A percentile compares a stretch with the other conserved stretches of the same genome.
Conservation (phyloP, 2,888 invertebrate genomes). For the Prosopocoilus inquinatus region DNA sequence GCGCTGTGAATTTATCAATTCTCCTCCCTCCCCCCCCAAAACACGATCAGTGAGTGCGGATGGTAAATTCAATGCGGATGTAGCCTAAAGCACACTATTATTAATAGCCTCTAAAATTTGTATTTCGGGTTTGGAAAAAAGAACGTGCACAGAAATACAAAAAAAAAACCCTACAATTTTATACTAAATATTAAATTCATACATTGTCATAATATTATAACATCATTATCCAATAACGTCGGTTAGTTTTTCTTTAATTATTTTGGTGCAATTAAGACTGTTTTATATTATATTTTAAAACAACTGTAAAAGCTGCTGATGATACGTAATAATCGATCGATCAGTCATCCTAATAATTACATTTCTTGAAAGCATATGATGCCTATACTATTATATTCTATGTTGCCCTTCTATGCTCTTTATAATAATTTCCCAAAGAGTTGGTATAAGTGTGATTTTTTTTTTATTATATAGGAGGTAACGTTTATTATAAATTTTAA, state of each 20-base stretch:
- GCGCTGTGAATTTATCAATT: constrained; percentile 21
- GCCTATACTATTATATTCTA: constrained; percentile 24
- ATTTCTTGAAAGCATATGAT: constrained; percentile 22
- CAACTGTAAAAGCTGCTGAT: constrained; percentile 14
- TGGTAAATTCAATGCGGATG: constrained; percentile 26
- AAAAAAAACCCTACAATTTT: constrained; percentile 35
- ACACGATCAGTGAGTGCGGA: constrained; percentile 28
- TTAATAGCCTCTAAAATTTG: constrained; percentile 21
- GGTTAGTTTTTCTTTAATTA: constrained; percentile 26
- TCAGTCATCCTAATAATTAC: constrained; percentile 1
- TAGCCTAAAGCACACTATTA: constrained; percentile 22
- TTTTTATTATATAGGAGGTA: constrained; percentile 37
- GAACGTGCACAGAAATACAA: constrained; percentile 30
- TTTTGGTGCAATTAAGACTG: constrained; percentile 52
- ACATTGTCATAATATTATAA: constrained; percentile 10
- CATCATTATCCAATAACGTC: constrained; percentile 8
- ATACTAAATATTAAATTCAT: constrained; percentile 30
- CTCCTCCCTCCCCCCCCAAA: too few relatives aligned
- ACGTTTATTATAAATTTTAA: constrained; percentile 30
- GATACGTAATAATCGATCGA: constrained; percentile 16
- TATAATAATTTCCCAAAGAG: constrained; percentile 48
- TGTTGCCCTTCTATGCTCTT: constrained; percentile 29
- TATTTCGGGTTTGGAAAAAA: constrained; percentile 7
- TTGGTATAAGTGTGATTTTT: constrained; percentile 51
- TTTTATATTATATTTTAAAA: constrained; percentile 34